Evolutionary conservation across 1,140 invertebrate genomes (phyloP).

Genomic region (Bilobella aurantiaca): DNA sequence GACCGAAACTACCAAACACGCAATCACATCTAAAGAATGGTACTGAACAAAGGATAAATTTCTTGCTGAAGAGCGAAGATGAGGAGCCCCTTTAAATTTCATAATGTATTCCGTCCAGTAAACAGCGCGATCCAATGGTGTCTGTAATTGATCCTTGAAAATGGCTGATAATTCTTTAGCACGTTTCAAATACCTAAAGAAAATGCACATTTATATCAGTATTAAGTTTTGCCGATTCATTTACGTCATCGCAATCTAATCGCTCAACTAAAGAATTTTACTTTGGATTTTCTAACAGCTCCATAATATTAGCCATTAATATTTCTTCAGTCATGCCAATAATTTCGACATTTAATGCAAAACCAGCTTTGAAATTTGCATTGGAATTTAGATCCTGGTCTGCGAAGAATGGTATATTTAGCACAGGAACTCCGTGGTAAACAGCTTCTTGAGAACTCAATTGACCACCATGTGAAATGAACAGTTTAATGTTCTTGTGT

Average conservation of each 20-base stretch:
- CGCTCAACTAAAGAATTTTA: too few species aligned
- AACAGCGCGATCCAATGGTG: background rate
- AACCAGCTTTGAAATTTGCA: slow-evolving; percentile 33
- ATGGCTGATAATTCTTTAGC: slow-evolving; percentile 3
- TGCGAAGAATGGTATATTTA: slow-evolving; percentile 37
- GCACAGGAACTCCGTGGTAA: slow-evolving; percentile 52
- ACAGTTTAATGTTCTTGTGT: slow-evolving; percentile 46
- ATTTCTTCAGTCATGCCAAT: slow-evolving; percentile 7
- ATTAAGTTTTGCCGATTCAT: background rate
- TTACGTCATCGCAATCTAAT: background rate
- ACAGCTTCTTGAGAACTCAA: slow-evolving; percentile 54
- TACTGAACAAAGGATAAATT: slow-evolving; percentile 45
- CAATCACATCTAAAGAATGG: slow-evolving; percentile 44
- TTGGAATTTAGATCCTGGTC: slow-evolving; percentile 24
- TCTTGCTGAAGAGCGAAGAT: slow-evolving; percentile 43
- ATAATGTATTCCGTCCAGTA: slow-evolving; percentile 50
- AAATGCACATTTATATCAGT: background rate
- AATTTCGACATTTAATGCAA: slow-evolving; percentile 16
- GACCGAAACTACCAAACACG: too few species aligned
- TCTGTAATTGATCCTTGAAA: background rate
- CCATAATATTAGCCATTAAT: slow-evolving; percentile 10
- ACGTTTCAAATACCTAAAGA: background rate
- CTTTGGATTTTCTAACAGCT: slow-evolving; percentile 7
- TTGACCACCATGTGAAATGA: slow-evolving; percentile 55
- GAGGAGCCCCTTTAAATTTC: slow-evolving; percentile 48